Conservation (phyloP, 2,888 invertebrate genomes). For the Scaptomyza reducta region DNA sequence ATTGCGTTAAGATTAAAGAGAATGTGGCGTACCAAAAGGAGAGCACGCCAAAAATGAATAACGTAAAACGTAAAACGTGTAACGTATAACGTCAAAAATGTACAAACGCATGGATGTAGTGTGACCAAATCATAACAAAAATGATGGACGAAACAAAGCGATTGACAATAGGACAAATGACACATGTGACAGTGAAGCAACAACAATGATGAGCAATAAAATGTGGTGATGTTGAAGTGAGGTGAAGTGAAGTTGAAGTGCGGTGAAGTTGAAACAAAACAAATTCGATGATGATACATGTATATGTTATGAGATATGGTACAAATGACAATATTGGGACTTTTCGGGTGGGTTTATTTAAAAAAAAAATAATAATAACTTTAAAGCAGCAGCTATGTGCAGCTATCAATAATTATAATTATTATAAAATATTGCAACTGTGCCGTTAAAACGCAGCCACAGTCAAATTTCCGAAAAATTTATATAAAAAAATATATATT, state of each 20-base stretch:
- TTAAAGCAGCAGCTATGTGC: constrained; percentile 40
- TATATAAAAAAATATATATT: constrained; percentile 15
- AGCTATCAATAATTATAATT: constrained; percentile 32
- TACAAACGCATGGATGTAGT: constrained; percentile 58
- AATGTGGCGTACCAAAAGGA: constrained; percentile 44
- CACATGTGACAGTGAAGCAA: constrained; percentile 25
- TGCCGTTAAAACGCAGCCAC: constrained; percentile 53
- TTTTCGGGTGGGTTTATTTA: constrained; percentile 24
- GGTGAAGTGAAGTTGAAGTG: constrained; percentile 1
- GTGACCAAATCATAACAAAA: constrained; percentile 68
- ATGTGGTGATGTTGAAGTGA: constrained; percentile 7
- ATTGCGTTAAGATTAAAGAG: constrained; percentile 46
- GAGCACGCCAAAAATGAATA: constrained; percentile 57
- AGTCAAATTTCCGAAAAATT: constrained; percentile 28
- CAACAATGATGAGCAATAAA: constrained; percentile 4
- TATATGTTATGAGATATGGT: constrained; percentile 12
- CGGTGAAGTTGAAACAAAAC: constrained; percentile 16
- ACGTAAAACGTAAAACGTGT: constrained; percentile 64
- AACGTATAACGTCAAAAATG: constrained; percentile 54
- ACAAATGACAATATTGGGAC: constrained; percentile 30
- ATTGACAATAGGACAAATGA: constrained; percentile 21
- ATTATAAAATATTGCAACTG: constrained; percentile 49
- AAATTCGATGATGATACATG: constrained; percentile 10
- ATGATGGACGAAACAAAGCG: constrained; percentile 19
- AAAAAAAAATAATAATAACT: constrained; percentile 20